phyloP scores from a whole-genome alignment of 2,888 invertebrate genomes.

The Pimpla rufipes region DNA sequence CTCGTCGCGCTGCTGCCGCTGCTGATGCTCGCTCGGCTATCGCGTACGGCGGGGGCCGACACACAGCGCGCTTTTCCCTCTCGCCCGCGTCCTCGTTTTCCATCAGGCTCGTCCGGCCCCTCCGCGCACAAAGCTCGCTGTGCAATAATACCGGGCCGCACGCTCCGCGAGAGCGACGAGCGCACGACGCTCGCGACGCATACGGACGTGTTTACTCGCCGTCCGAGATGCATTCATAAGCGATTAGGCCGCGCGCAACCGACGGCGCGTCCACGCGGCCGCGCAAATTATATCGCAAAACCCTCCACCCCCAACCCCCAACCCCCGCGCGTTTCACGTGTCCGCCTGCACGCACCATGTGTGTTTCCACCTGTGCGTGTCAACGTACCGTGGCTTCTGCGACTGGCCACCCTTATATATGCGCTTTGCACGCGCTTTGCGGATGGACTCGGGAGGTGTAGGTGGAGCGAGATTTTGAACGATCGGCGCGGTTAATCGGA shows the following conservation, averaged over 20 bases:
- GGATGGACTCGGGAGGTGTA: too few species aligned
- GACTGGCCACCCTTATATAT: too few species aligned
- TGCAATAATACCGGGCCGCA: slow-evolving; percentile 4
- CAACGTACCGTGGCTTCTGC: too few species aligned
- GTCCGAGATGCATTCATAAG: slow-evolving; percentile 74
- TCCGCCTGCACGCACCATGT: slow-evolving; percentile 40
- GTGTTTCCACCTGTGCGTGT: too few species aligned
- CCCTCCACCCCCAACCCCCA: too few species aligned
- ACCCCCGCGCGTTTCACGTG: slow-evolving; percentile 40
- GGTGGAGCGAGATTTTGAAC: too few species aligned
- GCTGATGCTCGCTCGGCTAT: slow-evolving; percentile 6
- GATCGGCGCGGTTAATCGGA: too few species aligned
- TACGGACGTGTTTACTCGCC: slow-evolving; percentile 62
- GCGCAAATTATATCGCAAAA: slow-evolving; percentile 68
- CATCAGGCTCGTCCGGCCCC: slow-evolving; percentile 23
- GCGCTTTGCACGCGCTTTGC: too few species aligned
- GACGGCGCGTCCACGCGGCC: slow-evolving; percentile 30
- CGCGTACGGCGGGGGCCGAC: background rate
- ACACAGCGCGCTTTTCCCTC: slow-evolving; percentile 11
- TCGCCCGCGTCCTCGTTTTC: slow-evolving; percentile 18
- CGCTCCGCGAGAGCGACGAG: background rate
- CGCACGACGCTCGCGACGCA: background rate
- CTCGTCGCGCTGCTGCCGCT: background rate
- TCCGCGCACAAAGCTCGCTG: background rate
- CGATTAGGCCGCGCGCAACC: slow-evolving; percentile 73